A percentile compares a stretch with the other conserved stretches of the same genome.
phyloP scores from a whole-genome alignment of 1,140 invertebrate genomes.

The Lysiphlebus fabarum region DNA sequence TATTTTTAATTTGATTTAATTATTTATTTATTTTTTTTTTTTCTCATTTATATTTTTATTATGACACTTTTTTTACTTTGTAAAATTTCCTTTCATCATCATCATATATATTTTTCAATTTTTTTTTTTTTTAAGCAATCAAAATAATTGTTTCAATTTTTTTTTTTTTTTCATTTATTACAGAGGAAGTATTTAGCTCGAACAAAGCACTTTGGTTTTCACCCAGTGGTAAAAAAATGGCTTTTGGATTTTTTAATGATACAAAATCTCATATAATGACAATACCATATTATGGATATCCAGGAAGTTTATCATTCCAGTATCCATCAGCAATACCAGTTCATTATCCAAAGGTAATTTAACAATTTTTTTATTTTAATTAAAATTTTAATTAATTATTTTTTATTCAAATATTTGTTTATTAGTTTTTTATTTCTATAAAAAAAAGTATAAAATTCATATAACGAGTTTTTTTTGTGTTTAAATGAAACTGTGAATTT shows the following conservation, averaged over 20 bases:
- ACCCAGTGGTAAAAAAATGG: slow-evolving; percentile 71
- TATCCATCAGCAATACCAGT: slow-evolving; percentile 65
- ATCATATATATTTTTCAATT: too few species aligned
- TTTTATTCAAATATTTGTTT: too few species aligned
- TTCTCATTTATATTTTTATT: too few species aligned
- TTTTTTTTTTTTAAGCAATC: neutral
- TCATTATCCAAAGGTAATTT: slow-evolving; percentile 78
- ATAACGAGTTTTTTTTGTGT: neutral
- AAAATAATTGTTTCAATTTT: neutral
- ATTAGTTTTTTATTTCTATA: too few species aligned
- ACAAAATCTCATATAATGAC: slow-evolving; percentile 60
- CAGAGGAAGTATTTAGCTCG: slow-evolving; percentile 87
- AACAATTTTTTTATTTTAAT: too few species aligned
- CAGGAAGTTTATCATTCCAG: slow-evolving; percentile 59
- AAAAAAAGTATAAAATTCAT: too few species aligned
- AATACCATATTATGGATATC: slow-evolving; percentile 61
- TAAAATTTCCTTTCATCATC: too few species aligned
- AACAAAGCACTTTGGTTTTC: slow-evolving; percentile 90
- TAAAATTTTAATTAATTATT: too few species aligned
- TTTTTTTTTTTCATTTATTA: slow-evolving; percentile 40
- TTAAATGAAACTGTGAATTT: too few species aligned
- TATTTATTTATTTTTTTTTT: too few species aligned
- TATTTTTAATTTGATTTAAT: too few species aligned
- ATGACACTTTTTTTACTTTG: too few species aligned
- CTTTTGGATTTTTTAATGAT: slow-evolving; percentile 84